Percentiles rank a stretch among this genome's conserved stretches.
phyloP scores from a whole-genome alignment of 2,888 invertebrate species.

The Dryadula phaetusa region DNA sequence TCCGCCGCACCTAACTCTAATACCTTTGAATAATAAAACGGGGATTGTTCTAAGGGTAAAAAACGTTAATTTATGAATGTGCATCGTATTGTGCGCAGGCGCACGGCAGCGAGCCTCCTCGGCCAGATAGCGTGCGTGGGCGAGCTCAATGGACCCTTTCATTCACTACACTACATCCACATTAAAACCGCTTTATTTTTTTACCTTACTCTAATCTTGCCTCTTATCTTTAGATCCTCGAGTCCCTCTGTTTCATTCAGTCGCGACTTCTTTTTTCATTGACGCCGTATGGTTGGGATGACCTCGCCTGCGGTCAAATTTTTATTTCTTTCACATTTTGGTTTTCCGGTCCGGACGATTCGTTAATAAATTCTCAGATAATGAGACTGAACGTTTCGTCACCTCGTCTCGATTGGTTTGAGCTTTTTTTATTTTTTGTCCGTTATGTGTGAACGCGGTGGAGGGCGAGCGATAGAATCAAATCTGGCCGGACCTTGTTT shows the following conservation, averaged over 20 bases:
- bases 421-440: constrained; percentile 74
- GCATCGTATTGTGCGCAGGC: constrained; percentile 61
- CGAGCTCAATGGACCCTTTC: constrained; percentile 80
- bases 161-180: constrained; percentile 81
- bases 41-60: constrained; percentile 62
- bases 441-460: constrained; percentile 80
- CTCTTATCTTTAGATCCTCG: constrained; percentile 81
- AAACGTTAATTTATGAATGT: constrained; percentile 57
- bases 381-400: constrained; percentile 85
- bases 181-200: constrained; percentile 81
- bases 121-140: constrained; percentile 74
- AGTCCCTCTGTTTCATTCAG: constrained; percentile 82
- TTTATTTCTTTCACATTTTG: constrained; percentile 84
- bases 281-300: constrained; percentile 81
- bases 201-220: constrained; percentile 78
- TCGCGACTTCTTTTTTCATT: constrained; percentile 83
- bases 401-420: constrained; percentile 83
- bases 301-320: constrained; percentile 83
- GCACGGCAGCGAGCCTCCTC: constrained; percentile 55
- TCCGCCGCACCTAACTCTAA: constrained; percentile 55
- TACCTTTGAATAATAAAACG: constrained; percentile 66
- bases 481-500: constrained; percentile 71
- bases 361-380: constrained; percentile 85
- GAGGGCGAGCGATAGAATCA: constrained; percentile 77
- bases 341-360: constrained; percentile 83